Evolutionary conservation across 2,797 vertebrate species (phyloP), one percentile per base, ranked within the genome.

Genomic region (Amblyopsis hoosieri): DNA sequence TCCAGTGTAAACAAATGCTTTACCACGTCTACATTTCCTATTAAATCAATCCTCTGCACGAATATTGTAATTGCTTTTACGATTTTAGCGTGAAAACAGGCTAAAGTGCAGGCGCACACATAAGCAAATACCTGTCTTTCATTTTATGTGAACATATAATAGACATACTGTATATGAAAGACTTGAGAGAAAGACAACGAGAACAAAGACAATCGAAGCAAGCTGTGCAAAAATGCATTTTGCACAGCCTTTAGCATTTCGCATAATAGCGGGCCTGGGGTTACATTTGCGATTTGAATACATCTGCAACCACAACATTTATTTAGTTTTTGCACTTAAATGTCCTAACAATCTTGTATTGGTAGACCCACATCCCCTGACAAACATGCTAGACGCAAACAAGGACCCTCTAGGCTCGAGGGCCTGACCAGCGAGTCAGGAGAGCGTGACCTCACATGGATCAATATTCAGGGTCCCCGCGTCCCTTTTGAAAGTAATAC

Each of bases 381-480:
- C 83, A 83, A 83, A 88, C 62, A 66, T 65, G 62, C 58, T 47
- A 78, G 45, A 66, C 63, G 54, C 81, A 89, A 91, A 89, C 87
- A 82, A 90, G 84, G 60, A 59, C 64, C 53, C 76, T 83, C 77
- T 86, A 75, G 84, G 57, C 31, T 45, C 48, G 45, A 62, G 63
- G 82, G 86, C 84, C 86, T 81, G 75, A 74, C 79, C 70, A 81
- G 67, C 63, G 74, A 82, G 74, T 71, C 74, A 71, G 72, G 71
- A 78, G 84, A 78, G 83, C 78, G 56, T 87, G 82, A 85, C 87
- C 86, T 84, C 82, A 62, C 59, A 66, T 73, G 69, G 87, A 92
- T 91, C 90, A 66, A 87, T 89, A 76, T 12, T 54, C 63, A 72
- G 81, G 87, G 87, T 88, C 87, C 91, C 88, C 83, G 85, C 87